Evolutionary conservation across 2,113 vertebrate genomes (phyloP), one percentile per base, ranked within the genome.

Genomic region (Sorex fumeus): DNA sequence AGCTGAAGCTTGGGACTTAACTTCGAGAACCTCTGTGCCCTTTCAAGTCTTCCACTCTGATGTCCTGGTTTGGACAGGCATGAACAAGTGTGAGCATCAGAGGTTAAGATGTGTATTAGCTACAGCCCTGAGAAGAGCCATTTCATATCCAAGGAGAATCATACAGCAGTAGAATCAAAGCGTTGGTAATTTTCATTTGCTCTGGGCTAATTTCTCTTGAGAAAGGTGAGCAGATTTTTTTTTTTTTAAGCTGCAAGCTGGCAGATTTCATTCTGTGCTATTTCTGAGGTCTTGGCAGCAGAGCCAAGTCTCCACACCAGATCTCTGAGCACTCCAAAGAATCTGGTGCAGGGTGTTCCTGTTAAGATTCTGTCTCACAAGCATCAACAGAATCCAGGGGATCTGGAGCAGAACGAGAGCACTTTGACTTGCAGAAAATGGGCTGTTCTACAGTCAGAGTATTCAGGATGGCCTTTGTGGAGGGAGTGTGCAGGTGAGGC

Each of bases 241-340:
- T 16, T 93, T 93, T 88, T 96, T 80, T 70, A 88, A 85, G 90
- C 92, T 62, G 76, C 83, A 84, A 93, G 93, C 87, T 82, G 95
- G 92, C 95, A 96, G 83, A 90, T 95, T 95, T 94, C 86, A 90
- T 67, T 92, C 64, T 96, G 90, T 95, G 92, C 95, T 96, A 94
- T 97, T 97, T 97, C 95, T 87, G 95, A 96, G 95, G 94, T 90
- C 93, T 96, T 97, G 96, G 95, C 96, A 96, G 77, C 90, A 93
- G 70, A 92, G 69, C 93, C 67, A 28, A 69, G 32, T 93, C 95
- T 95, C 87, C 87, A 95, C 60, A 91, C 87, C 75, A 88, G 85
- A 96, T 93, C 93, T 91, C 84, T 4, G 93, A 96, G 95, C 93
- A 94, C 76, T 64, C 89, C 72, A 62, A 71, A 89, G 91, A 94